phyloP scores from a whole-genome alignment of 2,113 vertebrate genomes.

The Myotis yumanensis region DNA sequence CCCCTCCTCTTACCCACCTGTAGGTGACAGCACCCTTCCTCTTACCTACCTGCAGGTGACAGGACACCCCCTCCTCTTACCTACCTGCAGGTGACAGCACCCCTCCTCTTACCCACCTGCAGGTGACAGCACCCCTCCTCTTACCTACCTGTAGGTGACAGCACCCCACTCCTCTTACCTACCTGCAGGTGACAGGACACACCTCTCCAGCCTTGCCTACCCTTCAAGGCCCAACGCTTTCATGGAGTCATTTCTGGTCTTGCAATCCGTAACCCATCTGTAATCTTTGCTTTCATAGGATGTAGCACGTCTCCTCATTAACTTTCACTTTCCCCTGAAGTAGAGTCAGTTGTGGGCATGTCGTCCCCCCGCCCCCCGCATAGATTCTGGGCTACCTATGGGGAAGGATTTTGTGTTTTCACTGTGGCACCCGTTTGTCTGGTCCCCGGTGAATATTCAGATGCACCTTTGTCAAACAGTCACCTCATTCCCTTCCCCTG shows the following conservation, averaged over 20 bases:
- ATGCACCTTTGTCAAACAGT: neutral
- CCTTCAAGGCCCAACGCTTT: neutral
- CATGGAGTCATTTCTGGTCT: neutral
- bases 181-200: too few relatives aligned
- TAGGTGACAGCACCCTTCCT: too few relatives aligned
- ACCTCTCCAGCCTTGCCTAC: too few relatives aligned
- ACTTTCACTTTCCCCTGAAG: neutral
- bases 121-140: too few relatives aligned
- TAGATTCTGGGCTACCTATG: neutral
- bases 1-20: too few relatives aligned
- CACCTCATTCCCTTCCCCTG: neutral
- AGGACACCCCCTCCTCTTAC: too few relatives aligned
- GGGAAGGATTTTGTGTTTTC: neutral
- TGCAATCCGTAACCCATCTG: accelerated
- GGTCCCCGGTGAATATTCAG: accelerated
- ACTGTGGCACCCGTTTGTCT: accelerated
- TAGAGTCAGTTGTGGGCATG: accelerated
- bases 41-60: too few relatives aligned
- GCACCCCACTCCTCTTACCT: too few relatives aligned
- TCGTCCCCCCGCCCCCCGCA: neutral
- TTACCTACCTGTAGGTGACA: too few relatives aligned
- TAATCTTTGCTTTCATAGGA: accelerated
- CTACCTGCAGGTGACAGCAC: too few relatives aligned
- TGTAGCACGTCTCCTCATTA: neutral
- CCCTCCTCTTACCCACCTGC: too few relatives aligned